Base-by-base conservation (phyloP, 2,797 vertebrate species). In the Melanotaenia trifasciata region DNA sequence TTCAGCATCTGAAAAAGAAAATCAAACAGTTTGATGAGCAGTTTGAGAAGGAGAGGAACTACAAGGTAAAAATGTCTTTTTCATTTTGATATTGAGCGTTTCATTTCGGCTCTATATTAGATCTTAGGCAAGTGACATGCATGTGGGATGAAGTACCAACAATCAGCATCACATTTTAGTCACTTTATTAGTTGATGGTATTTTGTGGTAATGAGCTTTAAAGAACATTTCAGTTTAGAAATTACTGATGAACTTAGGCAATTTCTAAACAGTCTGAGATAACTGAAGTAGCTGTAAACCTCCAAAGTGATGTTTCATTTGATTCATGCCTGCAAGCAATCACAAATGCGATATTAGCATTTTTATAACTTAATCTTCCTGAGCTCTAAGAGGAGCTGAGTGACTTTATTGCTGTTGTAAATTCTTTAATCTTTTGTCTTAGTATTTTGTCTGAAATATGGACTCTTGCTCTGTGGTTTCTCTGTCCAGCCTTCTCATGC, bases 1-100 rank as follows among this genome's bases (percentile, higher is more conserved):
- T 99, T 58, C 97, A 99, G 90, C 95, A 94, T 86, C 93, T 96
- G 72, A 96, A 96, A 90, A 99, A 98, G 94, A 99, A 99, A 93
- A 98, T 99, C 71, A 97, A 96, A 71, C 97, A 98, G 84, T 99
- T 98, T 92, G 98, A 99, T 61, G 97, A 99, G 86, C 97, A 99
- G 64, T 99, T 99, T 93, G 97, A 99, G 90, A 98, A 96, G 78
- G 97, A 99, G 88, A 96, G 94, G 84, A 97, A 98, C 90, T 96
- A 96, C 70, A 98, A 97, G 94, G 97, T 98, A 3, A 20, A 47
- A 47, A n/a, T n/a, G 16, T 32, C n/a, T 14, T 33, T 47, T 47
- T 47, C 18, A 9, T 45, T 26, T 53, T 4, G 51, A 53, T 14
- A 28, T 50, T 3, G 20, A 22, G 45, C 45, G 8, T n/a, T n/a